Base-by-base conservation (phyloP, 30 jellyfish, hydroid and myxozoan genomes). In the Nemopilema nomurai region DNA sequence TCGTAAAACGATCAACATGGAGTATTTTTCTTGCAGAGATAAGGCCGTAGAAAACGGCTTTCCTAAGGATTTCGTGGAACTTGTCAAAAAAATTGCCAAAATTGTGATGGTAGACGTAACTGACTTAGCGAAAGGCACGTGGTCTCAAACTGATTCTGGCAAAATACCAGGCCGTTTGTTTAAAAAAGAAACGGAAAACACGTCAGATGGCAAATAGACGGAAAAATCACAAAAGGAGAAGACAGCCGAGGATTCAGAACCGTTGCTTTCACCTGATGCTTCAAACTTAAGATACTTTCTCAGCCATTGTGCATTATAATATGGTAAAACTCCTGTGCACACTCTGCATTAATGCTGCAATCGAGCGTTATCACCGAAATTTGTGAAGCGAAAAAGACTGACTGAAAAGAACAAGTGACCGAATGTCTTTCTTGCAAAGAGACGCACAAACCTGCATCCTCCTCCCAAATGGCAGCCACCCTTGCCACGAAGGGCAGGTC, bases 391-490 rank as follows among this genome's bases (percentile, higher is more conserved):
- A n/a, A n/a, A n/a, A n/a, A n/a, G n/a, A n/a, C n/a, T n/a, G n/a
- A n/a, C n/a, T n/a, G n/a, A n/a, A n/a, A n/a, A n/a, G n/a, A n/a
- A n/a, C n/a, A n/a, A n/a, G n/a, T n/a, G n/a, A n/a, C n/a, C n/a
- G n/a, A n/a, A n/a, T n/a, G n/a, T n/a, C n/a, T n/a, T n/a, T n/a
- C n/a, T n/a, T n/a, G n/a, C n/a, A n/a, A n/a, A n/a, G n/a, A 41
- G 13, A 41, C 13, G 57, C 57, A 41, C 57, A 62, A 69, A 94
- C 99, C 99, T 57, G 69, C 90, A 30, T 79, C 93, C 1, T 94
- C 97, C 41, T 94, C 99, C 99, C 99, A 94, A 66, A 94, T 82
- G 18, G 97, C 89, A 67, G 97, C 84, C 0, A 94, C 96, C 68
- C 99, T 74, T 16, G 99, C 99, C 79, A 94, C 96, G 28, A 81